Percentiles rank a stretch among this genome's conserved stretches.
These are phyloP conservation scores for Euphysa ruthae DNA, from an alignment of 30 jellyfish, hydroid and myxozoan species.

Conservation along the genomic window DNA sequence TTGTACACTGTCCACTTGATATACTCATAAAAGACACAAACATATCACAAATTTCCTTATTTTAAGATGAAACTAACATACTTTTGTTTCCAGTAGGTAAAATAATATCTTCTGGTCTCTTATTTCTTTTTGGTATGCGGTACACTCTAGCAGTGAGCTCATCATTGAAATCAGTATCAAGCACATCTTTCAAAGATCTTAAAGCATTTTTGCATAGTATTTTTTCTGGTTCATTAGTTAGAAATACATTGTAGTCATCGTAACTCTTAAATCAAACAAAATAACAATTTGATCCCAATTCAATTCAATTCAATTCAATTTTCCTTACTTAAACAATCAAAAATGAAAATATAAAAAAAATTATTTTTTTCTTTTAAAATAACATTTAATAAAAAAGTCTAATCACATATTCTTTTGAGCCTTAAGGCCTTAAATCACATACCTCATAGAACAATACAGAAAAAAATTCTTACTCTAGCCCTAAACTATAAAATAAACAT, in stretches of 20 bases:
- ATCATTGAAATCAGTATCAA: conserved; percentile 43
- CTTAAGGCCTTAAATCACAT: no score
- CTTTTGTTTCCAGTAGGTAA: conserved; percentile 82
- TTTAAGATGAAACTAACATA: conserved; percentile 2
- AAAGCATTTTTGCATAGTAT: conserved; percentile 35
- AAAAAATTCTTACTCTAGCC: no score
- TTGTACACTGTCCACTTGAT: no score
- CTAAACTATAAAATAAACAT: no score
- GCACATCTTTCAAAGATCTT: conserved; percentile 38
- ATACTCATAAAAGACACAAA: not conserved
- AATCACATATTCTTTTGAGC: no score
- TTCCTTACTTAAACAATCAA: no score
- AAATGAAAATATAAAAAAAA: no score
- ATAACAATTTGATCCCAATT: no score
- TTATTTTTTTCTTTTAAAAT: no score
- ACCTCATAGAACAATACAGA: no score
- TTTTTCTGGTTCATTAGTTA: conserved; percentile 27
- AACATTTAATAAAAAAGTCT: no score
- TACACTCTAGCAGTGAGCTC: conserved; percentile 42
- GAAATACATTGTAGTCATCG: conserved; percentile 7
- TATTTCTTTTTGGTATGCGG: conserved; percentile 71
- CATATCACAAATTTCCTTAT: not conserved
- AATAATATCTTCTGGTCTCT: conserved; percentile 61
- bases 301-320: no score
- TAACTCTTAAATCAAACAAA: conserved; percentile 17